Conservation (phyloP, 2,888 invertebrate genomes). For the Pachydiplax longipennis region DNA sequence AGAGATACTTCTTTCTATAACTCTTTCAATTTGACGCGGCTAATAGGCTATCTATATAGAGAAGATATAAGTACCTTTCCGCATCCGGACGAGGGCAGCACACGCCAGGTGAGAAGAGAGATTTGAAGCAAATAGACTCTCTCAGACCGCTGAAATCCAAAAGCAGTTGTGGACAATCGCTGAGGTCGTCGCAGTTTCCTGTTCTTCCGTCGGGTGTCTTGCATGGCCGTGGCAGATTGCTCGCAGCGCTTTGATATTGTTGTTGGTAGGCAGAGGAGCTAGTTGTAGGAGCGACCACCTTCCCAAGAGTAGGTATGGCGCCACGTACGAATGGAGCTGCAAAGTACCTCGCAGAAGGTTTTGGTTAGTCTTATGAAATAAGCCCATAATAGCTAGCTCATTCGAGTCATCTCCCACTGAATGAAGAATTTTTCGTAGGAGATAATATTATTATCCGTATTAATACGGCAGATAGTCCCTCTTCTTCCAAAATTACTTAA, state of each 20-base stretch:
- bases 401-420: not conserved
- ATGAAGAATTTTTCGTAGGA: not conserved
- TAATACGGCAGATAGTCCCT: no score
- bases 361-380: not conserved
- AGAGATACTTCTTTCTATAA: no score
- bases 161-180: constrained; percentile 85
- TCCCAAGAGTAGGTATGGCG: constrained; percentile 57
- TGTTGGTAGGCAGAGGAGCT: constrained; percentile 53
- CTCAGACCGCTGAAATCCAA: constrained; percentile 81
- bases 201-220: constrained; percentile 81
- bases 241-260: constrained; percentile 49
- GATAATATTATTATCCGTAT: not conserved
- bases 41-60: not conserved
- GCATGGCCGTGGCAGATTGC: constrained; percentile 65
- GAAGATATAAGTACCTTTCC: not conserved
- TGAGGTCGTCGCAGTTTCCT: constrained; percentile 86
- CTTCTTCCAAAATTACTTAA: no score
- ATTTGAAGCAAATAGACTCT: constrained; percentile 90
- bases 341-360: not conserved
- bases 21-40: no score
- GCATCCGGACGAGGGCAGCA: constrained; percentile 75
- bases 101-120: constrained; percentile 89
- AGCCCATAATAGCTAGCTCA: not conserved
- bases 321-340: constrained; percentile 55
- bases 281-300: constrained; percentile 51